phyloP scores from a whole-genome alignment of 1,140 invertebrate genomes.

The Drosophila sproati region DNA sequence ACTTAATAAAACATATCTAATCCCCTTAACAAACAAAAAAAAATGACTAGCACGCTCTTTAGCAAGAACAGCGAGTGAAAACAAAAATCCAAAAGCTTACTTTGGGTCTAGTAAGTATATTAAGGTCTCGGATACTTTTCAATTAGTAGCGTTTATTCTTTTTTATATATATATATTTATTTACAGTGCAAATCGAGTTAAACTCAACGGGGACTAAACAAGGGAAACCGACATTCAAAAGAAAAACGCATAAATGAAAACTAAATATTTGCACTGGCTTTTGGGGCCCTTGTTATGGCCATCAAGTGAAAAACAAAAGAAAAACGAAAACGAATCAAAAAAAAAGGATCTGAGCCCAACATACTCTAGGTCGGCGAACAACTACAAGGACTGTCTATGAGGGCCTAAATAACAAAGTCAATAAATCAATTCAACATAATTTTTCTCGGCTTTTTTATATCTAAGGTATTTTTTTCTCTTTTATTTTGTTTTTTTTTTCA shows the following conservation, averaged over 20 bases:
- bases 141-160: conserved; percentile 58
- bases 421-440: conserved; percentile 83
- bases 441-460: conserved; percentile 66
- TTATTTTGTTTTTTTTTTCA: no score
- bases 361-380: conserved; percentile 25
- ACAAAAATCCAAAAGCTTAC: neutral
- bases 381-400: conserved; percentile 62
- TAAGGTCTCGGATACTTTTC: conserved; percentile 49
- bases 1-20: neutral
- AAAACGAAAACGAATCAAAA: conserved; percentile 42
- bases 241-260: conserved; percentile 81
- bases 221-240: conserved; percentile 28
- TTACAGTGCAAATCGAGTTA: conserved; percentile 57
- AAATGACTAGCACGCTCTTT: neutral
- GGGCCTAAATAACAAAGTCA: conserved; percentile 81
- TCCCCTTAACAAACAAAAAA: neutral
- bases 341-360: conserved; percentile 52
- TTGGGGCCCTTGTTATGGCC: conserved; percentile 64
- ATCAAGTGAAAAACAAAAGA: conserved; percentile 37
- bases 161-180: conserved; percentile 35
- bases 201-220: conserved; percentile 49
- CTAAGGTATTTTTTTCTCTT: conserved; percentile 45
- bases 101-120: neutral
- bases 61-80: neutral
- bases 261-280: conserved; percentile 76